Evolutionary conservation across 2,888 invertebrate species (phyloP).

Genomic region (Autographa gamma): DNA sequence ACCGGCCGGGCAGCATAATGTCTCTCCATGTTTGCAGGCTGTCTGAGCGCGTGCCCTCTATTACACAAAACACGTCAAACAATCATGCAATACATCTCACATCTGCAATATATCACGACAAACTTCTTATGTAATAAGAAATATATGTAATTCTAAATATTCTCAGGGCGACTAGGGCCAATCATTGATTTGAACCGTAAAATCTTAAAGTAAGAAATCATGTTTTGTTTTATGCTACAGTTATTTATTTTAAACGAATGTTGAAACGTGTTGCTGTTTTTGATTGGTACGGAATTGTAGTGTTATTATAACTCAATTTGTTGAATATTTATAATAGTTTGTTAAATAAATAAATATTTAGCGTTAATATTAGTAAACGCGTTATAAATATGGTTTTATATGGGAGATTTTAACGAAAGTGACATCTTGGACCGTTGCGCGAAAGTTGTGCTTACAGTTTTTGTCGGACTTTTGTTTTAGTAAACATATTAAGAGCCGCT

Average conservation of each 20-base stretch:
- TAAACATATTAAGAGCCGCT: constrained; percentile 27
- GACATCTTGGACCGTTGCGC: constrained; percentile 16
- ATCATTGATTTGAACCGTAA: constrained; percentile 40
- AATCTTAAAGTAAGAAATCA: constrained; percentile 8
- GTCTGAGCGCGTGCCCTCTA: constrained; percentile 21
- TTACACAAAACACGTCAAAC: constrained; percentile 16
- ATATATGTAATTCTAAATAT: not conserved
- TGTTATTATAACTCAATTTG: not conserved
- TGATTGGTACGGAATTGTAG: not conserved
- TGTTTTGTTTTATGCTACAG: not conserved
- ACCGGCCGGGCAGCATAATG: constrained; percentile 69
- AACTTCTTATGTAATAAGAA: not conserved
- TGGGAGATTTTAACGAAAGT: constrained; percentile 15
- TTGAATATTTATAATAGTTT: not conserved
- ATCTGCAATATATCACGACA: not conserved
- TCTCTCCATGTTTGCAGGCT: constrained; percentile 49
- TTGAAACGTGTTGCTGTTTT: not conserved
- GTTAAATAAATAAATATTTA: no score
- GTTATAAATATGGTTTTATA: constrained; percentile 8
- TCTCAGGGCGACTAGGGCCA: not conserved
- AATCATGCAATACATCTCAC: not conserved
- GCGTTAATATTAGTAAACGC: not conserved
- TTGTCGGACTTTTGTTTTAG: constrained; percentile 35
- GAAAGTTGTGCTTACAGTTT: constrained; percentile 44
- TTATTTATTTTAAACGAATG: constrained; percentile 15